A percentile compares a stretch with the other conserved stretches of the same genome.
Evolutionary conservation across 2,113 vertebrate genomes (phyloP).

Genomic region (Mobula birostris): DNA sequence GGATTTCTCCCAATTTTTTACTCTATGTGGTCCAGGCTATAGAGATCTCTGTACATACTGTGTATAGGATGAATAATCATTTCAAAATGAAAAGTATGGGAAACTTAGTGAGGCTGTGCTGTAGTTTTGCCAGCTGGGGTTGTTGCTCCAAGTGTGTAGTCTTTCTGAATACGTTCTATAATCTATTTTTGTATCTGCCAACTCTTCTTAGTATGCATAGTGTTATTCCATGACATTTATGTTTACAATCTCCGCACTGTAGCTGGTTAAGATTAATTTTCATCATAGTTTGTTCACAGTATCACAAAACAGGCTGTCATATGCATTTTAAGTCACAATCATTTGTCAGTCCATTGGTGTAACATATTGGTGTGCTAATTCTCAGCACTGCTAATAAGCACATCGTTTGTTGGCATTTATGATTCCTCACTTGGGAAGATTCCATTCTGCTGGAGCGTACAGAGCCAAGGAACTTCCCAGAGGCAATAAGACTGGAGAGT

Average conservation of each 20-base stretch:
- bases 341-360: neutral
- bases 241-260: neutral
- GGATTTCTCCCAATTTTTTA: neutral
- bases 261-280: conserved; percentile 28
- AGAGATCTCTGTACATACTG: too few species aligned
- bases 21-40: neutral
- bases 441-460: neutral
- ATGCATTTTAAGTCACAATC: neutral
- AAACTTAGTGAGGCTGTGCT: neutral
- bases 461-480: neutral
- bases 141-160: neutral
- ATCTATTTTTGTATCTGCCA: neutral
- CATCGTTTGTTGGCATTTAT: neutral
- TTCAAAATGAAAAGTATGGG: neutral
- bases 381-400: neutral
- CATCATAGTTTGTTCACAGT: neutral
- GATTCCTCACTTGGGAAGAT: neutral
- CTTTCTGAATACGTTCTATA: neutral
- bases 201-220: neutral
- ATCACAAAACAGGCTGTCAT: neutral
- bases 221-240: neutral
- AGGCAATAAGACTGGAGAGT: neutral
- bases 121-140: too few species aligned
- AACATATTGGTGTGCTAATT: neutral
- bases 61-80: neutral